Evolutionary conservation across 2,797 vertebrate genomes (phyloP).

Genomic region (Martes flavigula): DNA sequence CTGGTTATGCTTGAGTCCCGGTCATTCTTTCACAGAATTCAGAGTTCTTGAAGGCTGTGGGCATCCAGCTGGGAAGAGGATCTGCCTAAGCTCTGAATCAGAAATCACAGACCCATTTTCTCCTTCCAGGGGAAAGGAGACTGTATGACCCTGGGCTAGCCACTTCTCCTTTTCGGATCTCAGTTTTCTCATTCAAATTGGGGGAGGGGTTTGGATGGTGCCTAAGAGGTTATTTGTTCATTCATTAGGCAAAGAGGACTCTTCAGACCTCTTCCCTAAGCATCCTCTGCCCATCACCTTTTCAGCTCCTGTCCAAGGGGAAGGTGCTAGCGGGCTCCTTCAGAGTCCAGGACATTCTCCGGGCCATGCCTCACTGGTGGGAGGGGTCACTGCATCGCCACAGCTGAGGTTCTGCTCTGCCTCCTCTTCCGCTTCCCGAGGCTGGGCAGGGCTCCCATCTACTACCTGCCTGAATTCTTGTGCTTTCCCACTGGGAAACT

Average conservation of each 20-base stretch:
- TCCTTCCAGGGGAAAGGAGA: background rate
- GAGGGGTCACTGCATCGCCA: background rate
- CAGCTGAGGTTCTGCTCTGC: background rate
- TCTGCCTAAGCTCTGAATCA: background rate
- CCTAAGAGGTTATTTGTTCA: background rate
- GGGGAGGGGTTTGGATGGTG: background rate
- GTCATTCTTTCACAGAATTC: background rate
- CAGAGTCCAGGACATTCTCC: background rate
- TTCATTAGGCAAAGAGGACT: background rate
- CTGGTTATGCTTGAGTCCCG: background rate
- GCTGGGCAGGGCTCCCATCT: background rate
- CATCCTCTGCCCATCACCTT: background rate
- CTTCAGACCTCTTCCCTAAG: background rate
- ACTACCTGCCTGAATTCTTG: background rate
- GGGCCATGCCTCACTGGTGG: background rate
- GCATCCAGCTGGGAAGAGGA: background rate
- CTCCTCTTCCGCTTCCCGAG: fast-evolving
- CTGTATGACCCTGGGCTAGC: background rate
- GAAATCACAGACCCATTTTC: background rate
- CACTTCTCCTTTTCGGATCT: background rate
- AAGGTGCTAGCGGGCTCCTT: background rate
- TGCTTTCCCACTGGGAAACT: background rate
- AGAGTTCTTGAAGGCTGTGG: background rate
- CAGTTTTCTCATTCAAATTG: background rate
- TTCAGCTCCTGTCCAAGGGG: background rate